Evolutionary conservation across 2,888 invertebrate species (phyloP).

Genomic region (Dugesia japonica): DNA sequence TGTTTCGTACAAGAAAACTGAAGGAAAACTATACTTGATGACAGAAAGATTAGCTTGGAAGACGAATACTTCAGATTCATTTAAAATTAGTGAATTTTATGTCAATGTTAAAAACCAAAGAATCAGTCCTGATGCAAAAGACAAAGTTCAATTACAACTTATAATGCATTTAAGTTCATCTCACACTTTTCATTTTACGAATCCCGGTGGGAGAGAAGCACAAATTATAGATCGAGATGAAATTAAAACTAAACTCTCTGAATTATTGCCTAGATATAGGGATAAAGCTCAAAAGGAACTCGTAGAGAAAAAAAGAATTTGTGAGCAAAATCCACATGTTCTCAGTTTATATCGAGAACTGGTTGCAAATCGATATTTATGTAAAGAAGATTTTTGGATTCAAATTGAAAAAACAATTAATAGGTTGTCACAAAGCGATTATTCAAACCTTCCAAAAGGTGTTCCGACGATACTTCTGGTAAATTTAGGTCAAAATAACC

Average conservation of each 20-base stretch:
- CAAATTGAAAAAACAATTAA: background rate
- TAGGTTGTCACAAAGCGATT: no score
- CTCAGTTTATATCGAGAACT: conserved; percentile 86
- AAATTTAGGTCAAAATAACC: conserved; percentile 59
- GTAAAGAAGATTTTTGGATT: conserved; percentile 88
- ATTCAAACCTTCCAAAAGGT: background rate
- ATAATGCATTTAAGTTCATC: conserved; percentile 79
- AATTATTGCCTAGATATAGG: conserved; percentile 77
- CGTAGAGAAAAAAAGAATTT: conserved; percentile 72
- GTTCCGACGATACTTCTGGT: conserved; percentile 50
- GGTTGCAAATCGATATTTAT: conserved; percentile 82
- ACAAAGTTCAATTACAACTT: conserved; percentile 90
- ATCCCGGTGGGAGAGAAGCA: conserved; percentile 63
- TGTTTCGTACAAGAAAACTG: conserved; percentile 84
- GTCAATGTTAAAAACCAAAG: conserved; percentile 93
- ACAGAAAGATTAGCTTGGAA: conserved; percentile 86
- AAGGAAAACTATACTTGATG: conserved; percentile 85
- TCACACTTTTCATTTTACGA: conserved; percentile 93
- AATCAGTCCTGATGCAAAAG: conserved; percentile 80
- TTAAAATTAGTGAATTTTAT: conserved; percentile 77
- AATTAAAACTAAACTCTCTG: conserved; percentile 75
- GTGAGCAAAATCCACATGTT: conserved; percentile 73
- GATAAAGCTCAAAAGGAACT: conserved; percentile 58
- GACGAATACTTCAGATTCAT: conserved; percentile 71
- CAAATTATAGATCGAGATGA: conserved; percentile 76